These are phyloP conservation scores for Sakesphorus luctuosus DNA, from an alignment of 2,113 vertebrate genomes.

Conservation along the genomic window DNA sequence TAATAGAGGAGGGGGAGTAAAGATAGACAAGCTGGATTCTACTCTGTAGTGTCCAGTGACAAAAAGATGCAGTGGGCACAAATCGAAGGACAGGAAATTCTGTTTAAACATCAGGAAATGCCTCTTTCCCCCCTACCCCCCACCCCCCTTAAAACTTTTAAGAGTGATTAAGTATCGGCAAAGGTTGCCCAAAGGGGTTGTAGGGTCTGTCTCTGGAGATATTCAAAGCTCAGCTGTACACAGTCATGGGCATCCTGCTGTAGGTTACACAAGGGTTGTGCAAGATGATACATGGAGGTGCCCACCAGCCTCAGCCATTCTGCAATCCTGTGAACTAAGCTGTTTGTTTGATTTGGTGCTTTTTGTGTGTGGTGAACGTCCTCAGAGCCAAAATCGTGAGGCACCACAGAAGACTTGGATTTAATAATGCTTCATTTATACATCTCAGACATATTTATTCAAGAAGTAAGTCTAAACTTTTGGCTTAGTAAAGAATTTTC, in stretches of 20 bases:
- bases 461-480: slow-evolving; percentile 4
- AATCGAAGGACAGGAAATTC: neutral
- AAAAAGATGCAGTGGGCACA: neutral
- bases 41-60: neutral
- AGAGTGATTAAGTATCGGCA: neutral
- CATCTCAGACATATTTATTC: neutral
- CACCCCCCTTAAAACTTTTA: neutral
- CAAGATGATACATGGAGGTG: neutral
- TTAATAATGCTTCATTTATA: neutral
- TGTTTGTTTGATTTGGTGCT: neutral
- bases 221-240: neutral
- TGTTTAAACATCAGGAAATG: neutral
- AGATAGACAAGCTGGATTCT: neutral
- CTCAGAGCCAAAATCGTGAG: neutral
- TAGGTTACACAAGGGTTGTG: neutral
- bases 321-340: neutral
- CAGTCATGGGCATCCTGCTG: neutral
- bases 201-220: neutral
- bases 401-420: neutral
- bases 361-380: neutral
- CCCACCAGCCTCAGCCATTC: neutral
- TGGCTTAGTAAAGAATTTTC: neutral
- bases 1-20: neutral
- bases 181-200: neutral
- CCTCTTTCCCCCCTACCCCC: neutral